A percentile compares a stretch with the other conserved stretches of the same genome.
These are phyloP conservation scores for Ancistrus triradiatus DNA, from an alignment of 2,113 vertebrate species.

Conservation along the genomic window DNA sequence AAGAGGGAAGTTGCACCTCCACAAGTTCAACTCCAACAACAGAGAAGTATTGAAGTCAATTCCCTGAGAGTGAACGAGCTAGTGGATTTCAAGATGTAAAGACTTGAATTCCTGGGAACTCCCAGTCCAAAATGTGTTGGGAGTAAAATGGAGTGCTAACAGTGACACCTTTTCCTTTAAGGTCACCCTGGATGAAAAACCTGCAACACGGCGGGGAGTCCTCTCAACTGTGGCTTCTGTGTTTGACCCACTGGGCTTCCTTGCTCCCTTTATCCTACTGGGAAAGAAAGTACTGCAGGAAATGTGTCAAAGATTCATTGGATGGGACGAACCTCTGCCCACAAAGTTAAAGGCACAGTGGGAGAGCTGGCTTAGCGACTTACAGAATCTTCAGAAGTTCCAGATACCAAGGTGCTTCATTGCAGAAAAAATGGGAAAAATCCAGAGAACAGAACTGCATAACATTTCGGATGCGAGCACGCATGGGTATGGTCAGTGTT, in stretches of 20 bases:
- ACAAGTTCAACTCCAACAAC: constrained; percentile 34
- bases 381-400: not conserved
- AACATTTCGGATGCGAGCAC: constrained; percentile 28
- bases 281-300: constrained; percentile 12
- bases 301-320: not conserved
- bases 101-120: constrained; percentile 21
- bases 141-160: constrained; percentile 24
- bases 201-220: constrained; percentile 9
- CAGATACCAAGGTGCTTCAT: constrained; percentile 10
- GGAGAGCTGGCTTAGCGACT: not conserved
- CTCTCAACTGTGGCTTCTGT: not conserved
- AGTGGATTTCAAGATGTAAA: constrained; percentile 20
- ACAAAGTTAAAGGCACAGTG: not conserved
- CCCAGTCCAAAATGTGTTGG: constrained; percentile 31
- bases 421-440: not conserved
- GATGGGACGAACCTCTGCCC: not conserved
- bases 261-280: not conserved
- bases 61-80: constrained; percentile 20
- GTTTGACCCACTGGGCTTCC: not conserved
- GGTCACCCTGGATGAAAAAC: constrained; percentile 29
- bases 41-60: constrained; percentile 25
- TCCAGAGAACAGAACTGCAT: constrained; percentile 21
- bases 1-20: constrained; percentile 30
- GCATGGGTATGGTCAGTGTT: constrained; percentile 19
- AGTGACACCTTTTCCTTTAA: constrained; percentile 26